Evolutionary conservation across 2,113 vertebrate genomes (phyloP).

Genomic region (Balaeniceps rex): DNA sequence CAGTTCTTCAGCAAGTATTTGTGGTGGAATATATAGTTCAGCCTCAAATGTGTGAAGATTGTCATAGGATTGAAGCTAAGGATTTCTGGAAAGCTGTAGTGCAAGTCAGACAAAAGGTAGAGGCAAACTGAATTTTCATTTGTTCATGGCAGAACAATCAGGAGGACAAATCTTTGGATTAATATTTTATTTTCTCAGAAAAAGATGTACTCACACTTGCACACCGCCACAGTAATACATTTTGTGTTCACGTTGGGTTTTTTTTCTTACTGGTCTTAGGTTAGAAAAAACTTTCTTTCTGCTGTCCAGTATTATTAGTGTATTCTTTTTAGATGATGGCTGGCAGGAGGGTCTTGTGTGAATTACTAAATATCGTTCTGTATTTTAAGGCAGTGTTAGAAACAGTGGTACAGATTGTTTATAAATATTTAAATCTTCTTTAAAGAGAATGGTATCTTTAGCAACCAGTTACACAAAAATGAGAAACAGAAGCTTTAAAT

Average conservation of each 20-base stretch:
- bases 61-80: constrained; percentile 95
- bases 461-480: background rate
- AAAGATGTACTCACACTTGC: background rate
- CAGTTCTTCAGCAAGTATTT: constrained; percentile 96
- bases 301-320: background rate
- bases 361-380: background rate
- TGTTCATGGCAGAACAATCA: accelerated
- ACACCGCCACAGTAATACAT: background rate
- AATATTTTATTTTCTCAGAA: background rate
- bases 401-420: background rate
- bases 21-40: constrained; percentile 90
- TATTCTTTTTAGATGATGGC: background rate
- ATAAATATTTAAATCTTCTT: background rate
- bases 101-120: constrained; percentile 95
- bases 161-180: background rate
- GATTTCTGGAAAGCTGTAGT: constrained; percentile 98
- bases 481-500: background rate
- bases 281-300: background rate
- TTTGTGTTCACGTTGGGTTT: background rate
- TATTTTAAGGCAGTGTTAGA: background rate
- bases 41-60: constrained; percentile 96
- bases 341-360: background rate
- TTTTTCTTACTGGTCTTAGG: background rate
- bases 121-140: background rate
- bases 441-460: background rate